Base-by-base conservation (phyloP, 2,888 invertebrate species). In the Gasteruption jaculator region DNA sequence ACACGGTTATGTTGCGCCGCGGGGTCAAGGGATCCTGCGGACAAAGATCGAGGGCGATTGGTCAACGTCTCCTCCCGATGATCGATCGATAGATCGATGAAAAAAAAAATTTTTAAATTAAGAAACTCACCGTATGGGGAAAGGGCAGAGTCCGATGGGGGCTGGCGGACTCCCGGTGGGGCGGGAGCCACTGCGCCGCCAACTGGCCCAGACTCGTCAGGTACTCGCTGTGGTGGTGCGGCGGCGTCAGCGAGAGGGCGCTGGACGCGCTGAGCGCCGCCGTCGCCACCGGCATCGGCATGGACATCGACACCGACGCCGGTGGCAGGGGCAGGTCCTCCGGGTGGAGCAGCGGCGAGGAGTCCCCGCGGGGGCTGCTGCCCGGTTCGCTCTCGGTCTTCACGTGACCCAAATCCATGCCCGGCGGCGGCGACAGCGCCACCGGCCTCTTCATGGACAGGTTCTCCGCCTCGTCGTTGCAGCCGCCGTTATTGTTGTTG, bases 181-280 rank as follows among this genome's bases (percentile, higher is more conserved):
- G 62, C 20, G 68, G 65, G 27, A 68, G 48, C 68, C 68, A 71
- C 32, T 68, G 70, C 3, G 65, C 60, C 25, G 65, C 62, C 10
- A 71, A 58, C 57, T 71, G 70, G 18, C 65, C 62, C 40, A 70
- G 50, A 41, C 63, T 69, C 44, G 66, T 58, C 53, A 69, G 64
- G 63, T 70, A 70, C 65, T 70, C 70, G 52, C 63, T 65, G 45
- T 65, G 62, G 62, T 74, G 72, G 75, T 90, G 89, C 43, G 89
- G 87, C 58, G 89, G 86, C 54, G 89, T 87, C 65, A 90, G 75
- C 25, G 87, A 81, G 53, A 90, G 74, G 42, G 86, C 85, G 45
- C 85, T 80, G 54, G 85, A 61, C 25, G 56, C 57, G 5, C 65
- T 56, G 18, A 65, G 46, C 8, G 61, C 58, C 5, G 58, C 53